Conservation (phyloP, 2,888 invertebrate species). For the Adineta ricciae region DNA sequence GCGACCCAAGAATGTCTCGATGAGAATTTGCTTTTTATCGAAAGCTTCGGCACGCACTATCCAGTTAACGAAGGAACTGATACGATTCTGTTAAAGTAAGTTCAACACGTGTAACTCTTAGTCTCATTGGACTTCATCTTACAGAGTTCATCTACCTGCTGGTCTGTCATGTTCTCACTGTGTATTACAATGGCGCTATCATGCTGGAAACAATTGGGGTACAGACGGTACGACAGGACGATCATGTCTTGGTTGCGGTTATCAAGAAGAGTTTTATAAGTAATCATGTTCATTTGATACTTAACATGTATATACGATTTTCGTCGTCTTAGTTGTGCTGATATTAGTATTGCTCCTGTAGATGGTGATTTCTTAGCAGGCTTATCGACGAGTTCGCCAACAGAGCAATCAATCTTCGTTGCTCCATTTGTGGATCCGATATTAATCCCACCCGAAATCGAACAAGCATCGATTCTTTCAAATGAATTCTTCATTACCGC, state of each 20-base stretch:
- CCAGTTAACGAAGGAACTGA: constrained; percentile 3
- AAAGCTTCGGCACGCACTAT: constrained; percentile 37
- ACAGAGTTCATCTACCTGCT: constrained; percentile 37
- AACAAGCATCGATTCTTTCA: background rate
- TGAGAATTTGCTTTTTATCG: constrained; percentile 40
- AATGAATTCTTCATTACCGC: no score
- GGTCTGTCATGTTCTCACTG: constrained; percentile 44
- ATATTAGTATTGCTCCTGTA: background rate
- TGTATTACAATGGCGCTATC: constrained; percentile 50
- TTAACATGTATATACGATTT: background rate
- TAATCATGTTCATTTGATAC: background rate
- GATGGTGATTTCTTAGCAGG: background rate
- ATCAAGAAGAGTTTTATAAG: constrained; percentile 34
- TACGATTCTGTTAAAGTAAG: constrained; percentile 24
- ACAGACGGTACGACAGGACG: constrained; percentile 6
- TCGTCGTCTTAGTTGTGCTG: background rate
- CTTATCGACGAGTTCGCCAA: background rate
- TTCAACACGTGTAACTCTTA: background rate
- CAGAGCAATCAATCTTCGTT: background rate
- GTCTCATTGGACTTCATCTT: background rate
- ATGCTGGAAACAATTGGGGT: constrained; percentile 37
- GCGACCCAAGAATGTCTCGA: constrained; percentile 45
- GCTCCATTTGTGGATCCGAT: background rate
- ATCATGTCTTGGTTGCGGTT: constrained; percentile 30
- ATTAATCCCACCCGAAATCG: background rate